Base-by-base conservation (phyloP, 2,797 vertebrate genomes). In the Calcarius lapponicus region DNA sequence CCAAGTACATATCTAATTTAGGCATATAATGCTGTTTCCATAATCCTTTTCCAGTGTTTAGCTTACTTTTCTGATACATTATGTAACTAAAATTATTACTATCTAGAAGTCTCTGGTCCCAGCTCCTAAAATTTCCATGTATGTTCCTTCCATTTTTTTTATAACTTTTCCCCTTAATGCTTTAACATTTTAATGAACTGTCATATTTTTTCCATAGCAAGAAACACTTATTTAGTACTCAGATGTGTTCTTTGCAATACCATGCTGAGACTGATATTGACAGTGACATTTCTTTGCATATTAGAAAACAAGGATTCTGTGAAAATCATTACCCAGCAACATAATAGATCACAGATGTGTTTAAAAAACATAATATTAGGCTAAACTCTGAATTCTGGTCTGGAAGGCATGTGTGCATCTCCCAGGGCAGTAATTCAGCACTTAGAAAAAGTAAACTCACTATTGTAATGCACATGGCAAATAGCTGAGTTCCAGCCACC, bases 291-390 rank as follows among this genome's bases (percentile, higher is more conserved):
- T 86, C 71, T 91, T 74, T 51, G 53, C 32, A 70, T 34, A 70
- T 62, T 88, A 91, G 91, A 92, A 62, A 90, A 88, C 3, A 14
- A 84, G 51, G 69, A 80, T 85, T 86, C 92, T 72, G 70, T 78
- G 85, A 96, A 93, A 96, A 92, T 81, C 80, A 93, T 90, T 91
- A 86, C 72, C 32, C 89, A 86, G 70, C 65, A 93, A 96, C 58
- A 65, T 90, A 93, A 96, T 58, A 90, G 87, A 88, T 73, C 45
- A 80, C 95, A 96, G 92, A 96, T 96, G 92, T 92, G 83, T 82
- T 97, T 82, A 60, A 92, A 94, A 92, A 91, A 43, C 75, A 90
- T 38, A 72, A 11, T 80, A 88, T 83, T 66, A 66, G 73, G 54
- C 75, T 91, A 61, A 90, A 86, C 45, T 84, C 79, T 81, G 94